phyloP scores from a whole-genome alignment of 2,113 vertebrate genomes.

The Oxyura jamaicensis region DNA sequence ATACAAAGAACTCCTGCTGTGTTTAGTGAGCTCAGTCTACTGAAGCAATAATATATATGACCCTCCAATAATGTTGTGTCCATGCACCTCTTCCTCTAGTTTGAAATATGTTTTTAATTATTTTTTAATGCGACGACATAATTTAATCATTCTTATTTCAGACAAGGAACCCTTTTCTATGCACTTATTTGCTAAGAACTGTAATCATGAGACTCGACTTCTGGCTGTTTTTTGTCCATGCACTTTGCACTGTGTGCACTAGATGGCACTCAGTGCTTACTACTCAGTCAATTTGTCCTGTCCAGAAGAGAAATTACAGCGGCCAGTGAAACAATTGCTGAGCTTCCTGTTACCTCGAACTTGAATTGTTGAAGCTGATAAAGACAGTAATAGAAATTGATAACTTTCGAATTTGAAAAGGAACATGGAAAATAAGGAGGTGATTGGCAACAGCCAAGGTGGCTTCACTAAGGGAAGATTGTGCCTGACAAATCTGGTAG shows the following conservation, averaged over 20 bases:
- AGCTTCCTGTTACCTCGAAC: background rate
- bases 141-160: background rate
- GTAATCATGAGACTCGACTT: background rate
- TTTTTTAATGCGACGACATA: background rate
- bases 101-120: background rate
- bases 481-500: no score
- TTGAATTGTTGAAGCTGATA: background rate
- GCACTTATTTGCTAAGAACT: background rate
- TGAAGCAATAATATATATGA: background rate
- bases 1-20: background rate
- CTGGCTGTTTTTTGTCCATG: background rate
- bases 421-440: no score
- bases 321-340: background rate
- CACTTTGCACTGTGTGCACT: background rate
- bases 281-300: fast-evolving
- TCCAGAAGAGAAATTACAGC: background rate
- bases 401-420: background rate
- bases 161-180: background rate
- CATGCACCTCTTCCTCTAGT: background rate
- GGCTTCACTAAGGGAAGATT: no score
- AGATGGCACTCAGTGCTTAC: constrained; percentile 29
- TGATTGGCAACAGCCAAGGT: no score
- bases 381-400: background rate
- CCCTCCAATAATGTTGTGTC: background rate
- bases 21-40: background rate